Percentiles rank a stretch among this genome's conserved stretches.
Conservation (phyloP, 2,797 vertebrate genomes). For the Luscinia luscinia region DNA sequence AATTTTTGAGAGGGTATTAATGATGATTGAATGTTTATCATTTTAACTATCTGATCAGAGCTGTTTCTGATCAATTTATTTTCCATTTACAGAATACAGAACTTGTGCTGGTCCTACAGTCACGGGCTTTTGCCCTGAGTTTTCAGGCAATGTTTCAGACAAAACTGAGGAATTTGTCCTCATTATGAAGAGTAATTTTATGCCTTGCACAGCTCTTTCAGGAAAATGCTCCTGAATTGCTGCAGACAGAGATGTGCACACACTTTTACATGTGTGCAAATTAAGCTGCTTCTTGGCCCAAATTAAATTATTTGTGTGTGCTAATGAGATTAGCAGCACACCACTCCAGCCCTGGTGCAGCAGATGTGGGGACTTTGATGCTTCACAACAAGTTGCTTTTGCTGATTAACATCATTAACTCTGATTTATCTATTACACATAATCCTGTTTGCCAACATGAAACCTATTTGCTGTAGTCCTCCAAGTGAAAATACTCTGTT, state of each 20-base stretch:
- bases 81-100: background rate
- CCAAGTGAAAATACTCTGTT: background rate
- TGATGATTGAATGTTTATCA: background rate
- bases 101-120: background rate
- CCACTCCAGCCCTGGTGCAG: background rate
- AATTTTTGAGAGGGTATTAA: background rate
- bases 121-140: background rate
- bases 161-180: background rate
- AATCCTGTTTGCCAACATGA: background rate
- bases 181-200: background rate
- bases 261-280: background rate
- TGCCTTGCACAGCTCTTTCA: background rate
- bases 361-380: background rate
- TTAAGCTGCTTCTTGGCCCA: background rate
- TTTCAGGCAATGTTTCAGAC: background rate
- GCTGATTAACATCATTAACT: background rate
- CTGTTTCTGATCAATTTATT: background rate
- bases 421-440: background rate
- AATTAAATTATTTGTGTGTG: background rate
- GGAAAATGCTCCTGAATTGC: background rate
- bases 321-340: background rate
- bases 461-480: background rate
- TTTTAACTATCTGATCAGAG: background rate
- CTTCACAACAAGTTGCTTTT: background rate
- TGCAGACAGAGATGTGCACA: background rate